Evolutionary conservation across 2,797 vertebrate genomes (phyloP), one percentile per base, ranked within the genome.

Genomic region (Poecile montanus): DNA sequence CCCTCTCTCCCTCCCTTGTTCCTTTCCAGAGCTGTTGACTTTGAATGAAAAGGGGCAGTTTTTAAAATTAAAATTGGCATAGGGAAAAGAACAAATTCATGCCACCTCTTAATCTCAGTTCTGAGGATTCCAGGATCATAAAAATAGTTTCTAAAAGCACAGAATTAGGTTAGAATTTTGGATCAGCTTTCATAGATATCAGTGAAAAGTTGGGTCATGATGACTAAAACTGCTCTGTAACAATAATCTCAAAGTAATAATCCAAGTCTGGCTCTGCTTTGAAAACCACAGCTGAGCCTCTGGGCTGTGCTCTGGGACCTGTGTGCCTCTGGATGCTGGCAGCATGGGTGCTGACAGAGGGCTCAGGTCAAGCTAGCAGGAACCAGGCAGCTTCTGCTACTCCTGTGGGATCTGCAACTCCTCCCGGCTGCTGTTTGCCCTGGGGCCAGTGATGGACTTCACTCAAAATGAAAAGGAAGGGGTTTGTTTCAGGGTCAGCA

Each of bases 311-410:
- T 78, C 81, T 54, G 77, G 70, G 63, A 83, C 51, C 30, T 36
- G 25, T 0, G 0, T 57, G 62, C 34, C 0, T 4, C 89, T 54
- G 68, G 48, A 50, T 75, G 70, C 73, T 67, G 48, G 44, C 27
- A 34, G 42, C 2, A 2, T 0, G 1, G 63, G n/a, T 0, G 0
- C 40, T 84, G 50, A 5, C 0, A 0, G 45, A 62, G 63, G 45
- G 11, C 2, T 0, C 50, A 36, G 89, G n/a, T 63, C 42, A 26
- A 63, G 58, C 38, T 25, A n/a, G 34, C 0, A 0, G 80, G 47
- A 65, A 3, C 57, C 17, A 50, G 83, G 38, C 48, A 89, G 48
- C 45, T 42, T 42, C 42, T 61, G 38, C 61, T 77, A 0, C 67
- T 81, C 62, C 50, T 8, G 0, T 40, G 45, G 75, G 47, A 57